Conservation (phyloP, 2,797 vertebrate genomes). For the Hozukius guyotensis region DNA sequence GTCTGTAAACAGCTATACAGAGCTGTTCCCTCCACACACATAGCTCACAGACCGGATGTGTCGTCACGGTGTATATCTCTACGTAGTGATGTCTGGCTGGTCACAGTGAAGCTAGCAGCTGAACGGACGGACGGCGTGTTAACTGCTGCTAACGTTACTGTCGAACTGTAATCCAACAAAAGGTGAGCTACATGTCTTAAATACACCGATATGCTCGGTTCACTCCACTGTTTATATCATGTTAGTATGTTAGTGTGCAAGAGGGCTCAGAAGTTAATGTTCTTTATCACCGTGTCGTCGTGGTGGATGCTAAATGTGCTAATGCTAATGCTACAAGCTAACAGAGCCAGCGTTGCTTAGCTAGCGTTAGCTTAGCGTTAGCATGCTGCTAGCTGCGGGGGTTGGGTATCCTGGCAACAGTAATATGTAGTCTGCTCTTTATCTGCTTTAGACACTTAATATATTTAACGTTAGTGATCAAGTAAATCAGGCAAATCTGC, state of each 20-base stretch:
- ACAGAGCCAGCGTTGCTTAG: background rate
- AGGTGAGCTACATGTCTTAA: background rate
- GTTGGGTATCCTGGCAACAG: too few relatives aligned
- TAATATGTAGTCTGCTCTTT: background rate
- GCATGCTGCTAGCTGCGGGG: background rate
- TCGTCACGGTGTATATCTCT: background rate
- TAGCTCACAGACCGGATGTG: background rate
- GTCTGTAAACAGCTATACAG: background rate
- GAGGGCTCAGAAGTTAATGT: fast-evolving
- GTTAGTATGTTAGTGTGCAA: fast-evolving
- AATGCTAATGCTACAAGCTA: background rate
- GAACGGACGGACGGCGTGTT: background rate
- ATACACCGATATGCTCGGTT: fast-evolving
- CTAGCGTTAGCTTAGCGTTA: background rate
- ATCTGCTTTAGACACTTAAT: fast-evolving
- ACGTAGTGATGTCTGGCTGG: background rate
- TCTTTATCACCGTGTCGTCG: background rate
- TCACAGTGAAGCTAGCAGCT: conserved; percentile 22
- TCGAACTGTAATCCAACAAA: background rate
- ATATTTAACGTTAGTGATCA: too few relatives aligned
- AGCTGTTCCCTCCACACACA: too few relatives aligned
- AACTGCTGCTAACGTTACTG: background rate
- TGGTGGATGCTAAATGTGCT: conserved; percentile 15
- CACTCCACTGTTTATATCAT: fast-evolving
- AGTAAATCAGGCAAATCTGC: fast-evolving